Base-by-base conservation (phyloP, 23 tunicate genomes). In the Corella eumyota region DNA sequence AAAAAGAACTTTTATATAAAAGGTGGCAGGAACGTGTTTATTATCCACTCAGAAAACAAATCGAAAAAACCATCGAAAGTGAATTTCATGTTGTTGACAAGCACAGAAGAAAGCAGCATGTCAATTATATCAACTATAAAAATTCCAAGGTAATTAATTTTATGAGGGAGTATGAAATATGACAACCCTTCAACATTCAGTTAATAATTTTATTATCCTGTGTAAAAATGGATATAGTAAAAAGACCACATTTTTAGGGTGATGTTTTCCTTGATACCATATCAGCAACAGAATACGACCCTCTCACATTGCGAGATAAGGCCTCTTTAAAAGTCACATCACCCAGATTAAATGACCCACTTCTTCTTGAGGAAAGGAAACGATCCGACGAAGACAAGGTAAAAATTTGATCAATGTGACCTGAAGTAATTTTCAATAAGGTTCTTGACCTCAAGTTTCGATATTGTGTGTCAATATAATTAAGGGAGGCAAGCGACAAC, bases 21-120 rank as follows among this genome's bases (percentile, higher is more conserved):
- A 54, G 74, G 32, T 84, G 94, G 94, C 71, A 84, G 25, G 83
- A 84, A 62, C 48, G 50, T 24, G 94, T 84, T 45, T 84, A 84
- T 55, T 58, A 53, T 32, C 94, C 94, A 13, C 32, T 73, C 17
- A 54, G 94, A 22, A 63, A 64, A 27, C 62, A 58, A 57, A 58
- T 84, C 30, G 83, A 84, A 64, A 38, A 47, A 45, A 45, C 37
- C 34, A 67, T 84, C 15, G 83, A 69, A n/a, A 38, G 47, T 17
- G 64, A 68, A 25, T 75, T 27, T 57, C 58, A 72, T 61, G 25
- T 25, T 27, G 33, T 84, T n/a, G 77, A 75, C 38, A 45, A 30
- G 40, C 34, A 61, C 33, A 60, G 69, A 50, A 58, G 94, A 45
- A 65, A 68, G 32, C 83, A 84, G 64, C 74, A 75, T 37, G 36